Base-by-base conservation (phyloP, 2,797 vertebrate species). In the Dromococcyx pavoninus region DNA sequence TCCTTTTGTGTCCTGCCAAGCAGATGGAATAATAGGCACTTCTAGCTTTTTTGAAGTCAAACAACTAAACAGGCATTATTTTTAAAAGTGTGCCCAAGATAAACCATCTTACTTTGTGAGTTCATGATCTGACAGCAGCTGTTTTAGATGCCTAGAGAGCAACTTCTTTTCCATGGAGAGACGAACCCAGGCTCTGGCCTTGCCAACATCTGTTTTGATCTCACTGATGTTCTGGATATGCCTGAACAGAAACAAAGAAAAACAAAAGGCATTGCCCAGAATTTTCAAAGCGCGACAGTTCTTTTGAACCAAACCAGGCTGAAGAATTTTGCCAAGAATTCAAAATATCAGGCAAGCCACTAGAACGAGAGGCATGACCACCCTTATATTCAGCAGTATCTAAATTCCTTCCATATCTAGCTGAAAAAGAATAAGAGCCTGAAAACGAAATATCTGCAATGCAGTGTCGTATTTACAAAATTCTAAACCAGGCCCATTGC, bases 161-260 rank as follows among this genome's bases (percentile, higher is more conserved):
- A 99, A 98, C 91, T 99, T 99, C 98, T 99, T 99, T 97, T 99
- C 99, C 99, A 99, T 99, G 22, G 99, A 99, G 41, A 99, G 98
- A 50, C 99, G 98, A 80, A 99, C 99, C 99, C 99, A 99, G 60
- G 99, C 99, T 97, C 99, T 98, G 95, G 99, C 99, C 81, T 99
- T 99, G 65, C 99, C 99, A 96, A 99, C 99, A 24, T 99, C 99
- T 1, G 99, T 99, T 98, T 99, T 99, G 96, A 99, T 99, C 97
- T 99, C 99, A 58, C 99, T 98, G 3, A 99, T 99, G 95, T 99
- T 99, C 97, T 99, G 99, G 92, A 99, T 99, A 95, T 99, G 99
- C 97, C 99, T 99, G 96, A 44, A 60, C 78, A 44, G 7, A 4
- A 17, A 39, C 14, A 19, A 23, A 25, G 11, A 17, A 44, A 39